Base-by-base conservation (phyloP, 2,113 vertebrate species). In the Callopanchax toddi region DNA sequence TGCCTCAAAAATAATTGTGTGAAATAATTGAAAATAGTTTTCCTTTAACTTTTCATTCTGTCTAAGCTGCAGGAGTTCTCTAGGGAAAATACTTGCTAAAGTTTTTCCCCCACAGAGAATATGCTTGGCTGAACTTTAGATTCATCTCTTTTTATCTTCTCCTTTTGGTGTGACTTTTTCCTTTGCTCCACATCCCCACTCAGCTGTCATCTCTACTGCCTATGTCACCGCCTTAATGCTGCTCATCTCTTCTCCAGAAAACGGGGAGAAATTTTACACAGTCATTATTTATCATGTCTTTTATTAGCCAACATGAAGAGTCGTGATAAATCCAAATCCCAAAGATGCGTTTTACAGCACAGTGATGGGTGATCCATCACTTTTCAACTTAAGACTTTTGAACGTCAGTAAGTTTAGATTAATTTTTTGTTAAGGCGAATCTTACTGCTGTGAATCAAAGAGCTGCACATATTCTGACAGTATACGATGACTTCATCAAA, bases 1-100 rank as follows among this genome's bases (percentile, higher is more conserved):
- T 45, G 43, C 71, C 78, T 63, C 51, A 62, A 72, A 83, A 67
- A 76, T 55, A 67, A 74, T 43, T 39, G 50, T 4, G n/a, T 11
- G 9, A 25, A 43, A 70, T 62, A 79, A 64, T 64, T 75, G 61
- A 1, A 58, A 78, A 58, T 67, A 3, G 16, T 58, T 55, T 49
- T 50, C 49, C 44, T 59, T 75, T 69, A 39, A 59, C 46, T 58
- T 67, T 25, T 40, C 39, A 18, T 26, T 32, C 34, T 21, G 40
- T 54, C 29, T 55, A 17, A 74, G 79, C 29, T 32, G 7, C 6
- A 34, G 37, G 44, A 25, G 11, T 2, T 71, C 36, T 37, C 36
- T 13, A 32, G 36, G 40, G 68, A 59, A 63, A 78, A 68, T 60
- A 13, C 17, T 48, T 68, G 51, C 39, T 57, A 29, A 62, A 74